phyloP scores from a whole-genome alignment of 2,797 vertebrate genomes.

The Miichthys miiuy region DNA sequence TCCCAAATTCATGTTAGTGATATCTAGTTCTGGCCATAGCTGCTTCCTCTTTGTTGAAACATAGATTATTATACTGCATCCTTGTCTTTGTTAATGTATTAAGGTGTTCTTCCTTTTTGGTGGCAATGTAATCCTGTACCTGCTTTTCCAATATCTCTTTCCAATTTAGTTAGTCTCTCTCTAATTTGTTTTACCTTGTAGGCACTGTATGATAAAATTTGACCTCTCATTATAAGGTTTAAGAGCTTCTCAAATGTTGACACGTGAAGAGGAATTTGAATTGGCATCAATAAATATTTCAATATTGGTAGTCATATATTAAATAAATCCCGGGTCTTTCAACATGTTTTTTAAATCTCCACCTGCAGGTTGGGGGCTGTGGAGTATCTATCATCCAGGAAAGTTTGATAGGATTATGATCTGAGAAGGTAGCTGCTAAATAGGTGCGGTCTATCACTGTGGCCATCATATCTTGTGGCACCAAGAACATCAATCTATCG shows the following conservation, averaged over 20 bases:
- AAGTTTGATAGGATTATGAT: not conserved
- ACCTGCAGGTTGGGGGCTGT: not conserved
- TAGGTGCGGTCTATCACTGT: not conserved
- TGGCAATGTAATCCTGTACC: not conserved
- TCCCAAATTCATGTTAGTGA: not conserved
- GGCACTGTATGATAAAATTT: not conserved
- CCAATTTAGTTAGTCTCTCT: not conserved
- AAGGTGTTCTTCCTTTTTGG: not conserved
- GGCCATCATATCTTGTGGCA: not conserved
- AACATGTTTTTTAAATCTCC: slow-evolving; percentile 21
- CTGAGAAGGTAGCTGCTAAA: not conserved
- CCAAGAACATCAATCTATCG: not conserved
- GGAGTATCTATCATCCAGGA: not conserved
- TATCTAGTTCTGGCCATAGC: not conserved
- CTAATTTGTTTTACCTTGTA: not conserved
- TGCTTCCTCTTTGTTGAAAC: not conserved
- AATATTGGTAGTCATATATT: not conserved
- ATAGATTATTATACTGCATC: no score
- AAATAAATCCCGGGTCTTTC: slow-evolving; percentile 1
- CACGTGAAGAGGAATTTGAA: not conserved
- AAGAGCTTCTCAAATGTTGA: not conserved
- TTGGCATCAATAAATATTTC: not conserved
- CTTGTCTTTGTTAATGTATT: not conserved
- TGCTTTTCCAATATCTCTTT: not conserved
- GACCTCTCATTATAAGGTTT: not conserved